phyloP scores from a whole-genome alignment of 2,797 vertebrate species.

The Amblyraja radiata region DNA sequence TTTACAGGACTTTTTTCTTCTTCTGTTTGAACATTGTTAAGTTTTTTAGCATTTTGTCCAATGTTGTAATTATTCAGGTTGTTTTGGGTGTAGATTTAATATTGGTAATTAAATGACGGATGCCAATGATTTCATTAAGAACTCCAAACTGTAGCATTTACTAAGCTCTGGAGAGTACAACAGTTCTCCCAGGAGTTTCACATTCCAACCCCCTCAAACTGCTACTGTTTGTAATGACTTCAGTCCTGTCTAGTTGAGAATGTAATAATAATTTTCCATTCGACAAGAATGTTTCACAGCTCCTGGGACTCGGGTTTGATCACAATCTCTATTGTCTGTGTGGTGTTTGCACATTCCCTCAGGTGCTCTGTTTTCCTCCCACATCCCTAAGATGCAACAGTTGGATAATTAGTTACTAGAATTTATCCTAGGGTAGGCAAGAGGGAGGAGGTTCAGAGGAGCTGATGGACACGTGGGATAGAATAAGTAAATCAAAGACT shows the following conservation, averaged over 20 bases:
- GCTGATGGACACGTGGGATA: no score
- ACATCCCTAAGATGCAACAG: no score
- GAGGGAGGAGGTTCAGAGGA: no score
- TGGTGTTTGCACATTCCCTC: no score
- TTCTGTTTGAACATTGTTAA: neutral
- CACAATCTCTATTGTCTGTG: no score
- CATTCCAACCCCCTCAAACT: neutral
- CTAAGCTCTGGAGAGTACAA: neutral
- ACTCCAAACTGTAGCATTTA: neutral
- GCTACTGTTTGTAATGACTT: neutral
- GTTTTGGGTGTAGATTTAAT: neutral
- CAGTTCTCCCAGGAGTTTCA: neutral
- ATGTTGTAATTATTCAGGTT: neutral
- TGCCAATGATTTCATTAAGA: neutral
- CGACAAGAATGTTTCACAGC: neutral
- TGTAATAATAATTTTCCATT: neutral
- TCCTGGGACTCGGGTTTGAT: no score
- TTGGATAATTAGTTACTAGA: no score
- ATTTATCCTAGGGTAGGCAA: no score
- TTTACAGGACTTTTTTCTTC: neutral
- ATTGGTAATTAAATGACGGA: neutral
- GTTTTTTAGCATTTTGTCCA: neutral
- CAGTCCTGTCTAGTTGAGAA: neutral
- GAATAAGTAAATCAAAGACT: no score
- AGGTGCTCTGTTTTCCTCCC: no score